A percentile compares a stretch with the other conserved stretches of the same genome.
Evolutionary conservation across 2,888 invertebrate genomes (phyloP).

Genomic region (Branchellion lobata): DNA sequence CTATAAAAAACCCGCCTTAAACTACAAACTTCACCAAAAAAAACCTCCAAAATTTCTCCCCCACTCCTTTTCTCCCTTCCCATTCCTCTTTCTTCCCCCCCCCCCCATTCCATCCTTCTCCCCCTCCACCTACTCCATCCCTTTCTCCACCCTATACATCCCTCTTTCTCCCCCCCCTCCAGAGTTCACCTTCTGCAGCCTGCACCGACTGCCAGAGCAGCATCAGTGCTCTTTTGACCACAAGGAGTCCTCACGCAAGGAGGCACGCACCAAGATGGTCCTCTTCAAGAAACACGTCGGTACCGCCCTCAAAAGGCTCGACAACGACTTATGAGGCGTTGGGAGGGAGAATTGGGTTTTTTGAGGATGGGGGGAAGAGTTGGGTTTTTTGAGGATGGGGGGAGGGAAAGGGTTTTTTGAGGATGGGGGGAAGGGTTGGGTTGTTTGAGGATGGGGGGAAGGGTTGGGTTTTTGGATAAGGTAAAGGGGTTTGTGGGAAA

Average conservation of each 20-base stretch:
- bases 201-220: slow-evolving; percentile 60
- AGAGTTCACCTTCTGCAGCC: slow-evolving; percentile 60
- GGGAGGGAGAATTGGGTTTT: background rate
- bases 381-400: background rate
- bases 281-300: slow-evolving; percentile 60
- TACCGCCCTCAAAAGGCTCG: slow-evolving; percentile 53
- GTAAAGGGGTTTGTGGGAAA: background rate
- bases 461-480: background rate
- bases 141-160: too few species aligned
- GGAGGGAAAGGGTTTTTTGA: background rate
- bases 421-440: background rate
- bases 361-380: background rate
- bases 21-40: too few species aligned
- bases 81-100: too few species aligned
- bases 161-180: slow-evolving; percentile 23
- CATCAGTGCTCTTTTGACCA: slow-evolving; percentile 61
- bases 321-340: slow-evolving; percentile 49
- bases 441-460: background rate
- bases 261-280: slow-evolving; percentile 61
- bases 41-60: too few species aligned
- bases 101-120: too few species aligned
- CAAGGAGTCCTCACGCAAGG: slow-evolving; percentile 60
- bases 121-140: too few species aligned
- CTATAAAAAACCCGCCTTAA: too few species aligned
- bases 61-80: too few species aligned